Conservation (phyloP, 2,888 invertebrate genomes). For the Diadegma fenestrale region DNA sequence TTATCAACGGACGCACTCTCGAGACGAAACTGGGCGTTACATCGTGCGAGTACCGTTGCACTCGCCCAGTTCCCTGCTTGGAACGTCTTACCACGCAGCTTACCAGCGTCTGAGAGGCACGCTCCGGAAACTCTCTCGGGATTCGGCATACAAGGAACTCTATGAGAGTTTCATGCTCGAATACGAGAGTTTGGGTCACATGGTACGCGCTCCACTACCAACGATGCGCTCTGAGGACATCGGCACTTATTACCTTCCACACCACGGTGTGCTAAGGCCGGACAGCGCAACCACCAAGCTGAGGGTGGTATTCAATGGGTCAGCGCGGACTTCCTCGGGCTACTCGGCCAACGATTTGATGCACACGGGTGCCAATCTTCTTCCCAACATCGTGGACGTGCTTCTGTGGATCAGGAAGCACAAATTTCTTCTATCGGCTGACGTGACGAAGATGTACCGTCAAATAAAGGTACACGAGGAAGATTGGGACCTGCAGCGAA, state of each 20-base stretch:
- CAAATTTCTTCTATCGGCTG: conserved; percentile 27
- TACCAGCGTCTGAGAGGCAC: conserved; percentile 12
- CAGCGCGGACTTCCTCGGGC: conserved; percentile 71
- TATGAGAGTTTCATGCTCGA: conserved; percentile 19
- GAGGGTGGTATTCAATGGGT: conserved; percentile 79
- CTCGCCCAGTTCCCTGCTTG: background rate
- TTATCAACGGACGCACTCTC: conserved; percentile 13
- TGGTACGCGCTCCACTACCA: background rate
- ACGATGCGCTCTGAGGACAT: background rate
- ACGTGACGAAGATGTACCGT: conserved; percentile 60
- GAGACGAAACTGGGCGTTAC: conserved; percentile 20
- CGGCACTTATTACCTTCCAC: conserved; percentile 11
- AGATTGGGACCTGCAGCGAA: conserved; percentile 57
- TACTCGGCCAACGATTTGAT: conserved; percentile 71
- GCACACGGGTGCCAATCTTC: conserved; percentile 27
- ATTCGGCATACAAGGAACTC: background rate
- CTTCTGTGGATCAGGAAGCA: conserved; percentile 24
- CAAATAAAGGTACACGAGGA: conserved; percentile 36
- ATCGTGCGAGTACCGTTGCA: conserved; percentile 30
- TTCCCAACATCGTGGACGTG: conserved; percentile 38
- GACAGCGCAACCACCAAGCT: conserved; percentile 77
- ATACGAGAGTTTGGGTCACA: conserved; percentile 20
- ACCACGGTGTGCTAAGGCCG: conserved; percentile 76
- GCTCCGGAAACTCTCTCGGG: conserved; percentile 1
- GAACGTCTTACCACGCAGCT: conserved; percentile 17